These are phyloP conservation scores for Agriopis leucophaearia DNA, from an alignment of 2,888 invertebrate genomes.

Conservation along the genomic window DNA sequence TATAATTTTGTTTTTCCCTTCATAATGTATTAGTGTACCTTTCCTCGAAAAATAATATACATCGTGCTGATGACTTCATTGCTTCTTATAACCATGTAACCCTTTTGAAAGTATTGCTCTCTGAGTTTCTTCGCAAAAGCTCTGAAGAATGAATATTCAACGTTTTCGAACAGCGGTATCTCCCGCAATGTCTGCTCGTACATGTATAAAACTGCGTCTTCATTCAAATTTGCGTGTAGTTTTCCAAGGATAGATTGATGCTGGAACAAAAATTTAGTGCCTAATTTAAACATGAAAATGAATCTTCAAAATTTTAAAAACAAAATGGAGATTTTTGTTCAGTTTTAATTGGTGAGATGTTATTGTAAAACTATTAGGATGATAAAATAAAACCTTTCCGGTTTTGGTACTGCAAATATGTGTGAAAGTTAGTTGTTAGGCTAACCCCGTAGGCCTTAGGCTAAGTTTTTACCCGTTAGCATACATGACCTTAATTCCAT, in stretches of 20 bases:
- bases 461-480: too few species aligned
- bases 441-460: too few species aligned
- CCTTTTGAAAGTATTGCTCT: slow-evolving; percentile 79
- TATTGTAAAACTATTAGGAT: too few species aligned
- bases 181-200: slow-evolving; percentile 83
- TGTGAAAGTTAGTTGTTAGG: too few species aligned
- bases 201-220: slow-evolving; percentile 83
- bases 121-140: slow-evolving; percentile 81
- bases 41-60: slow-evolving; percentile 82
- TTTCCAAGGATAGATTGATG: slow-evolving; percentile 81
- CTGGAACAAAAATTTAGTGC: slow-evolving; percentile 52
- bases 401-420: too few species aligned
- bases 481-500: too few species aligned
- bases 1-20: too few species aligned
- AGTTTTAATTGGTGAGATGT: too few species aligned
- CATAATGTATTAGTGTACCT: slow-evolving; percentile 55
- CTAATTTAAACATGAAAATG: neutral
- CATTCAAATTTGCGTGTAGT: slow-evolving; percentile 83
- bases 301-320: too few species aligned
- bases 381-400: too few species aligned
- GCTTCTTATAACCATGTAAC: slow-evolving; percentile 75
- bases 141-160: slow-evolving; percentile 84
- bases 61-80: slow-evolving; percentile 77
- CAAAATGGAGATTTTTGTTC: too few species aligned
- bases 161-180: slow-evolving; percentile 83